These are phyloP conservation scores for Platyrinchus mystaceus DNA, from an alignment of 2,797 vertebrate genomes.

Conservation along the genomic window DNA sequence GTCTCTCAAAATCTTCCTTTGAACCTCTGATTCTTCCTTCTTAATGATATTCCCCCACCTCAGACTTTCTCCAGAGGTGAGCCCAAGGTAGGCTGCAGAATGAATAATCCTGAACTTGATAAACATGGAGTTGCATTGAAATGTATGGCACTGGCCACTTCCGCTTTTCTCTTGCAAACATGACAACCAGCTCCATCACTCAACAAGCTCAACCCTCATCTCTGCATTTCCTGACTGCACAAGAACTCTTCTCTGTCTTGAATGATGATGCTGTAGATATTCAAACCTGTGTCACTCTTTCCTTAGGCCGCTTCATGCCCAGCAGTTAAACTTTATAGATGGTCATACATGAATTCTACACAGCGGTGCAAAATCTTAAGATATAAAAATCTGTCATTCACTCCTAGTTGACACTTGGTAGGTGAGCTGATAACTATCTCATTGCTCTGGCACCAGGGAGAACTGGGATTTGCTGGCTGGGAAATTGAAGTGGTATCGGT, in stretches of 20 bases:
- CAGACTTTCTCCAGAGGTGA: not conserved
- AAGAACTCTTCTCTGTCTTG: not conserved
- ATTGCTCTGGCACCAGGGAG: not conserved
- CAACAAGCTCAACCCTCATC: not conserved
- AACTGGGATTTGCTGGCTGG: not conserved
- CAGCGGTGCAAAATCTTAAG: not conserved
- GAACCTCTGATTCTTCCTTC: not conserved
- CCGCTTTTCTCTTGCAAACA: not conserved
- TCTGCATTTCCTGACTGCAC: not conserved
- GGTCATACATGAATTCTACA: not conserved
- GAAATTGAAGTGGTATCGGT: not conserved
- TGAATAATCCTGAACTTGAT: not conserved
- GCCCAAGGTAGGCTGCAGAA: not conserved
- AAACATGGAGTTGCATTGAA: not conserved
- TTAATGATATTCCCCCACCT: not conserved
- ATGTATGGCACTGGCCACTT: not conserved
- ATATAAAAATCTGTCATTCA: not conserved
- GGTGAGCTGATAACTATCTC: not conserved
- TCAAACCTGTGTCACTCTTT: not conserved
- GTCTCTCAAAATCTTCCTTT: not conserved
- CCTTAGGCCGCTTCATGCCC: not conserved
- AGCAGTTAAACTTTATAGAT: not conserved
- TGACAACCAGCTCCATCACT: not conserved
- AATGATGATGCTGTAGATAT: not conserved
- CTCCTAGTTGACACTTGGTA: not conserved